Conservation (phyloP, 2,113 vertebrate genomes). For the Monarcha castaneiventris region DNA sequence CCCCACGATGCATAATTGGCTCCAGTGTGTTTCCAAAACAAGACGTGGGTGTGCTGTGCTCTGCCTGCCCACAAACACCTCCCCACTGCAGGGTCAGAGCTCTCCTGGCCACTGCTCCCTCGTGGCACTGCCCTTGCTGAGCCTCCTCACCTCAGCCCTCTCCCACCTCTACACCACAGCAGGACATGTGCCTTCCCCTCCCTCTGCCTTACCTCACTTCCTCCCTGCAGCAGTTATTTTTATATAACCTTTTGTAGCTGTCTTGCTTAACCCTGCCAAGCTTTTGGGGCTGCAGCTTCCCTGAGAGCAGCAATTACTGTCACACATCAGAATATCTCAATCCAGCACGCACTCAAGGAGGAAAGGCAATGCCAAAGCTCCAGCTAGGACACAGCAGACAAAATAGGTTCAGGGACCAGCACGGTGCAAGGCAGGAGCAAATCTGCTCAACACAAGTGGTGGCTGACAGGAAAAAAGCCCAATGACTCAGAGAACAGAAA, state of each 20-base stretch:
- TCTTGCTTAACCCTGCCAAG: not conserved
- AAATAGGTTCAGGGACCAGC: not conserved
- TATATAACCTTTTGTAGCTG: not conserved
- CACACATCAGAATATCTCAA: not conserved
- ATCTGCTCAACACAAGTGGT: not conserved
- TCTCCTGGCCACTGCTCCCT: not conserved
- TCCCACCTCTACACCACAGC: fast-evolving
- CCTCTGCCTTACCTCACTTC: not conserved
- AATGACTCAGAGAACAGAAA: not conserved
- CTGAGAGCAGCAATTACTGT: not conserved
- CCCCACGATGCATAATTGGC: not conserved
- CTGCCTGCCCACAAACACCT: fast-evolving
- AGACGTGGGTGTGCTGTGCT: not conserved
- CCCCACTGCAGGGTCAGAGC: not conserved
- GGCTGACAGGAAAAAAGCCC: not conserved
- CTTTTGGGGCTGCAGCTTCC: not conserved
- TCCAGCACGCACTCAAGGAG: fast-evolving
- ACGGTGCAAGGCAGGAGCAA: not conserved
- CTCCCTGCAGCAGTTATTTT: not conserved
- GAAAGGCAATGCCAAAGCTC: not conserved
- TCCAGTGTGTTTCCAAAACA: not conserved
- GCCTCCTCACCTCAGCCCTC: not conserved
- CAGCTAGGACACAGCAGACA: not conserved
- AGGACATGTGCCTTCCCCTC: not conserved
- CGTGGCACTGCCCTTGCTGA: not conserved